These are phyloP conservation scores for Amazona vittata DNA, from an alignment of 2,113 vertebrate genomes.

Conservation along the genomic window DNA sequence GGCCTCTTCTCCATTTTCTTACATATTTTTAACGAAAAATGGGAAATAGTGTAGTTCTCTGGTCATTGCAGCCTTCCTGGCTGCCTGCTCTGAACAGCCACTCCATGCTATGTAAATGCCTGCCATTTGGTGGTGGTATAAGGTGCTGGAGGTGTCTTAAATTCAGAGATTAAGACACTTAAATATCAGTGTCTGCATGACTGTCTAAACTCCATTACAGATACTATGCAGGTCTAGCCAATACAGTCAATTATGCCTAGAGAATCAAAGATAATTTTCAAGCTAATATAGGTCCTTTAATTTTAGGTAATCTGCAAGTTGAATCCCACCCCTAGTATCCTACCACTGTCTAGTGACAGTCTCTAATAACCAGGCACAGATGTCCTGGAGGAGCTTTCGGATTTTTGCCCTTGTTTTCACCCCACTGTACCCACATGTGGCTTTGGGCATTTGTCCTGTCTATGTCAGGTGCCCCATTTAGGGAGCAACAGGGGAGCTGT, in stretches of 20 bases:
- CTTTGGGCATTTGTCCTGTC: background rate
- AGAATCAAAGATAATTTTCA: background rate
- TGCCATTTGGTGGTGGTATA: accelerated
- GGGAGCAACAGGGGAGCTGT: background rate
- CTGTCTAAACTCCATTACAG: background rate
- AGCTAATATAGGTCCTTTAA: background rate
- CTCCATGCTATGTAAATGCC: background rate
- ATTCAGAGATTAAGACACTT: background rate
- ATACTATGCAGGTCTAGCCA: background rate
- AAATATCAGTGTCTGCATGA: background rate
- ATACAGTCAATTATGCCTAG: background rate
- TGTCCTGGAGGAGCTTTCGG: background rate
- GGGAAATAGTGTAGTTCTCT: background rate
- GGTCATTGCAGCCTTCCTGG: background rate
- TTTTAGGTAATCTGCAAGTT: background rate
- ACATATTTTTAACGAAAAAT: background rate
- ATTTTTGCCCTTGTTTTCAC: background rate
- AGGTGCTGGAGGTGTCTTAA: background rate
- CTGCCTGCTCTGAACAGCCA: background rate
- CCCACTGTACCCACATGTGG: background rate
- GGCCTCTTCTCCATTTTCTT: background rate
- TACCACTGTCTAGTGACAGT: accelerated
- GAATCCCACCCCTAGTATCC: background rate
- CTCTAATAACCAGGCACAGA: background rate
- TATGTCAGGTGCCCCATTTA: background rate